A percentile compares a stretch with the other conserved stretches of the same genome.
phyloP scores from a whole-genome alignment of 2,113 vertebrate genomes.

The Ailuropoda melanoleuca region DNA sequence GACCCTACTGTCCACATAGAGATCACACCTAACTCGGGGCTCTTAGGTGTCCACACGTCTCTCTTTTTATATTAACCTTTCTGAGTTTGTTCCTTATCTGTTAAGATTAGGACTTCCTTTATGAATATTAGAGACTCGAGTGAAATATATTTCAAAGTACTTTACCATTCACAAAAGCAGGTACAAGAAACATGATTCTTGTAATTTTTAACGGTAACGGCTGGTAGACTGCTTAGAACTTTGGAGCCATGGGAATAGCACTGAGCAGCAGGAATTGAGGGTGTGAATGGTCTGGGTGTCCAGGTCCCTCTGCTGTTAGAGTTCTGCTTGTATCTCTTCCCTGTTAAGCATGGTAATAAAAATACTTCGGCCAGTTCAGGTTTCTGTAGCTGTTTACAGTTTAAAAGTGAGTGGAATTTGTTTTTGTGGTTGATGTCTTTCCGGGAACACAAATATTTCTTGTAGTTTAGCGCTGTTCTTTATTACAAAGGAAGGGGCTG shows the following conservation, averaged over 20 bases:
- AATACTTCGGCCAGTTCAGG: background rate
- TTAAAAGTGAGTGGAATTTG: background rate
- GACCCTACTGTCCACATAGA: background rate
- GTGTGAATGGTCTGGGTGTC: background rate
- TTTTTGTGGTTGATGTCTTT: background rate
- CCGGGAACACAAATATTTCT: background rate
- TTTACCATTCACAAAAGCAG: background rate
- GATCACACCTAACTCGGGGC: background rate
- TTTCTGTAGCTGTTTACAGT: background rate
- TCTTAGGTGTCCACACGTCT: background rate
- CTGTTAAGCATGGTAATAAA: background rate
- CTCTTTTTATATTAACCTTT: background rate
- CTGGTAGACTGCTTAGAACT: background rate
- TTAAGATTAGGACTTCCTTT: background rate
- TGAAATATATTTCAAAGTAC: background rate
- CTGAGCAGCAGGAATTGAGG: rapidly evolving
- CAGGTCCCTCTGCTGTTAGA: background rate
- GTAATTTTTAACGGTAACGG: background rate
- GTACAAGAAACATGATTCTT: background rate
- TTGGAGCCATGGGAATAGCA: background rate
- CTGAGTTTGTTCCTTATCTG: background rate
- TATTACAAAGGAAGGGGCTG: background rate
- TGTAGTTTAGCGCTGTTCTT: background rate
- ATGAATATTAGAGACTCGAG: background rate
- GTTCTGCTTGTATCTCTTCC: background rate